Percentiles rank a stretch among this genome's conserved stretches.
phyloP scores from a whole-genome alignment of 2,888 invertebrate genomes.

The Papilio demoleus region DNA sequence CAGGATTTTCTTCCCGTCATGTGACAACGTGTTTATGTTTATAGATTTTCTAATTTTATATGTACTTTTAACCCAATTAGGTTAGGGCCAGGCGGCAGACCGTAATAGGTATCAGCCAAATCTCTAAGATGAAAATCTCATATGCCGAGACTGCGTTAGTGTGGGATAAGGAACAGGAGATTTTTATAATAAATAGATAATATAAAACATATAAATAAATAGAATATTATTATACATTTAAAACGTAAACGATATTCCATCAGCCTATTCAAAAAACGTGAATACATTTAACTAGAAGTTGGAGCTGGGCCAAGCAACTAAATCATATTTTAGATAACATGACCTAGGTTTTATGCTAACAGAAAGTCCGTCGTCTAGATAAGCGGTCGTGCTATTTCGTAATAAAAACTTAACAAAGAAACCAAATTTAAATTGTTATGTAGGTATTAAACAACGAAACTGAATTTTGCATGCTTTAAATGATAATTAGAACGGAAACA shows the following conservation, averaged over 20 bases:
- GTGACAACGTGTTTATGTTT: neutral
- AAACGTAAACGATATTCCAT: conserved; percentile 6
- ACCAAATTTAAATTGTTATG: conserved; percentile 8
- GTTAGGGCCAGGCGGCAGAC: no score
- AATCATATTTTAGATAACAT: conserved; percentile 39
- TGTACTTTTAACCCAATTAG: no score
- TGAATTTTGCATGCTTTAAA: neutral
- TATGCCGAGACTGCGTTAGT: no score
- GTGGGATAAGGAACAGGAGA: no score
- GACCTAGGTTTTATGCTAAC: conserved; percentile 35
- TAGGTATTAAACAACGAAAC: neutral
- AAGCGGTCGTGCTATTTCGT: conserved; percentile 17
- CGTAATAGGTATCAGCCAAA: no score
- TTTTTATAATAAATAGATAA: neutral
- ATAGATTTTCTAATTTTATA: no score
- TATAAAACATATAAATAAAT: neutral
- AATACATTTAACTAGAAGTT: conserved; percentile 32
- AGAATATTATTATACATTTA: neutral
- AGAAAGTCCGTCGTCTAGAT: conserved; percentile 29
- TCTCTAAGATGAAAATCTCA: no score
- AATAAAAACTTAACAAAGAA: conserved; percentile 31
- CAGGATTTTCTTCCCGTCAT: neutral
- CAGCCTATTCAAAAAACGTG: conserved; percentile 14
- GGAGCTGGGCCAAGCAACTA: conserved; percentile 35
- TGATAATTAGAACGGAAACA: neutral